Base-by-base conservation (phyloP, 1,140 invertebrate species). In the Temnothorax nylanderi region DNA sequence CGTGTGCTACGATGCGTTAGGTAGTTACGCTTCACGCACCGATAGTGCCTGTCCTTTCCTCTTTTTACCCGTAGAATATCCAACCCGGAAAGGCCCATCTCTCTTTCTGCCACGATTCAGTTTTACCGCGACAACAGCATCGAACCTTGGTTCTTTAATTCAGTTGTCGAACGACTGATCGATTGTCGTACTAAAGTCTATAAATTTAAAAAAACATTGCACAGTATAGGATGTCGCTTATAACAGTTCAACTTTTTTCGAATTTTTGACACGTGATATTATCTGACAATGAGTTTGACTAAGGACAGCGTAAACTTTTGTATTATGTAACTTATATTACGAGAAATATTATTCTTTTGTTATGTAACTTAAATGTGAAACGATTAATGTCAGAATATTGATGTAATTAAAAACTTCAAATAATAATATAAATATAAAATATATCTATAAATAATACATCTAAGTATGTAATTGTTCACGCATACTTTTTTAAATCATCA, bases 11-110 rank as follows among this genome's bases (percentile, higher is more conserved):
- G 92, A 74, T 89, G 92, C 92, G 93, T 93, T 92, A 90, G 91
- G 87, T 90, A 88, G 94, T 95, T 92, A 95, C 92, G 95, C 94
- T 95, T 95, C 93, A 95, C 91, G 95, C 95, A 92, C 93, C 89
- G 94, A 78, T 91, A 94, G 92, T 92, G 94, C 94, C 95, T 94
- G 94, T 95, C 95, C 95, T 95, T 94, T 94, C 93, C 92, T 93
- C 93, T 93, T 92, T 91, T 94, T 87, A 85, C 91, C 87, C 85
- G 81, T 90, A 91, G 90, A 91, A 91, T 91, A 92, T 89, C 89
- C 91, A 89, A 91, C 89, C 92, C 90, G 88, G 90, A 93, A 93
- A 92, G 93, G 81, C 88, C 86, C 92, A 92, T 91, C 89, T 92
- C 74, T 91, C 86, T 89, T 76, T 86, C 78, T 65, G 75, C 85